Conservation (phyloP, 92 coral and sea anemone genomes). For the Epizoanthus ramosus region DNA sequence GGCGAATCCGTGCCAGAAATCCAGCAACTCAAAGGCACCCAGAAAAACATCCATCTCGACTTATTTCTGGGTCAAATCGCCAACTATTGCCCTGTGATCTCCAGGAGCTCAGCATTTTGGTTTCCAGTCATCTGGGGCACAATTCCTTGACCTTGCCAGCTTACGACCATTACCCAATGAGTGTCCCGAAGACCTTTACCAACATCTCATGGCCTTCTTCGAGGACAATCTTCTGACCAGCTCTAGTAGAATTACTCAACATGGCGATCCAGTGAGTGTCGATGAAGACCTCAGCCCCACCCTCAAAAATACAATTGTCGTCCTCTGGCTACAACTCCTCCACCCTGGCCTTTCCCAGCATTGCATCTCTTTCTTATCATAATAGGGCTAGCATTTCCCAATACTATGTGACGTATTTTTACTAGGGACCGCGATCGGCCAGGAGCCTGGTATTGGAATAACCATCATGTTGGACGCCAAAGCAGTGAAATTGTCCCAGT, state of each 20-base stretch:
- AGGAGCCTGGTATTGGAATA: background rate
- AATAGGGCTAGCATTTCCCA: too few species aligned
- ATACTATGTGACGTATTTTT: too few species aligned
- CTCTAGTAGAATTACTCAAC: slow-evolving; percentile 57
- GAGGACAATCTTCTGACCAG: slow-evolving; percentile 58
- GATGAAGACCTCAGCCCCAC: slow-evolving; percentile 62
- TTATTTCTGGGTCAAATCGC: slow-evolving; percentile 57
- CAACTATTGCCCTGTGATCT: too few species aligned
- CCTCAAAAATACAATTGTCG: slow-evolving; percentile 58
- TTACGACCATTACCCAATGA: slow-evolving; percentile 47
- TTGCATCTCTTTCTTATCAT: too few species aligned
- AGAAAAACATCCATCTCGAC: slow-evolving; percentile 53
- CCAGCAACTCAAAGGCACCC: slow-evolving; percentile 51
- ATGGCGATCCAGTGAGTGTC: slow-evolving; percentile 50
- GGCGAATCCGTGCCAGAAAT: slow-evolving; percentile 53
- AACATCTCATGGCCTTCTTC: slow-evolving; percentile 62
- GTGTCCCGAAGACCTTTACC: too few species aligned
- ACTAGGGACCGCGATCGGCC: too few species aligned
- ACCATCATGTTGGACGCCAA: background rate
- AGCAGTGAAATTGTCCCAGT: background rate
- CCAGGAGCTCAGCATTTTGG: slow-evolving; percentile 64
- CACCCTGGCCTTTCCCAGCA: too few species aligned
- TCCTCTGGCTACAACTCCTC: slow-evolving; percentile 60
- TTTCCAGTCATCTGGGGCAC: slow-evolving; percentile 63
- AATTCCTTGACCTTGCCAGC: slow-evolving; percentile 44